phyloP scores from a whole-genome alignment of 2,888 invertebrate species.

The Leuctra nigra region DNA sequence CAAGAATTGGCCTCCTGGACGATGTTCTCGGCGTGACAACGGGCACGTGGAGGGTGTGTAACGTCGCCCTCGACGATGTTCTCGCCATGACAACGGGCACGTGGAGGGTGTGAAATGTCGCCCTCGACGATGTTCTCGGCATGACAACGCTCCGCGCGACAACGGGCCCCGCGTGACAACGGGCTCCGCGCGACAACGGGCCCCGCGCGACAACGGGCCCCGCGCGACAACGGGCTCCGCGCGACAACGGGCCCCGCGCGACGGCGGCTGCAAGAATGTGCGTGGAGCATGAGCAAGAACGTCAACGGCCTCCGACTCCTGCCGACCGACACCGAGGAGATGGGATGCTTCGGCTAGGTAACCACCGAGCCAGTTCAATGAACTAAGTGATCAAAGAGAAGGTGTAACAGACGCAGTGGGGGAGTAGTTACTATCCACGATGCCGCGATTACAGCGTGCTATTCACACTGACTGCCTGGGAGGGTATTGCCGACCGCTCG shows the following conservation, averaged over 20 bases:
- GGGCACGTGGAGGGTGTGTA: background rate
- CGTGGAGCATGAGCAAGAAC: background rate
- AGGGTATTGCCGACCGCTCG: no score
- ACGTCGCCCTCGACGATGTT: background rate
- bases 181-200: no score
- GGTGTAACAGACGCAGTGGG: no score
- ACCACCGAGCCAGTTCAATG: constrained; percentile 1
- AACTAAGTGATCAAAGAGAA: no score
- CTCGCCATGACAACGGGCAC: background rate
- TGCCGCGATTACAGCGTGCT: no score
- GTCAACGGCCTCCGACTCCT: background rate
- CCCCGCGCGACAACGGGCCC: background rate
- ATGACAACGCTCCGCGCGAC: background rate
- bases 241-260: background rate
- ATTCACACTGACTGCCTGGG: no score
- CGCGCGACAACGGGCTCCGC: background rate
- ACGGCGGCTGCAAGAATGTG: constrained; percentile 1
- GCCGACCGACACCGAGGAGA: background rate
- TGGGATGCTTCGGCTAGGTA: background rate
- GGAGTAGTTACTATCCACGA: no score
- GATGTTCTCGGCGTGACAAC: background rate
- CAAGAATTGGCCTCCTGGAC: no score
- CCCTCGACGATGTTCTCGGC: background rate
- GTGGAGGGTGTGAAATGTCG: background rate
- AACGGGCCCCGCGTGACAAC: no score